phyloP scores from a whole-genome alignment of 2,113 vertebrate genomes.

The Lathamus discolor region DNA sequence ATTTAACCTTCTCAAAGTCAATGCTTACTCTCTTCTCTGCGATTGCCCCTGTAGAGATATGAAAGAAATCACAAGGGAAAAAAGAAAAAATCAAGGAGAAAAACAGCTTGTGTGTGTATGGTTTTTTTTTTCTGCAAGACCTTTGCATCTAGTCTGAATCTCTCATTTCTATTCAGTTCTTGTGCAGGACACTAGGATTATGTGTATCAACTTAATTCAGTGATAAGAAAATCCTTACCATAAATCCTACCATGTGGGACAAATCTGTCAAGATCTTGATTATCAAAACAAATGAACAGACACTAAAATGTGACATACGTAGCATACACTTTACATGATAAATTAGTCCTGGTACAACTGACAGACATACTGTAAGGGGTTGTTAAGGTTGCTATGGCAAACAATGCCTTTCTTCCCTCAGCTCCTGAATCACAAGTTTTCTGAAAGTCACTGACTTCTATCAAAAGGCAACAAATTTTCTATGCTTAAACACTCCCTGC shows the following conservation, averaged over 20 bases:
- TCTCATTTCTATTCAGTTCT: conserved; percentile 64
- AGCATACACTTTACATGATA: conserved; percentile 69
- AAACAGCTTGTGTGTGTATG: neutral
- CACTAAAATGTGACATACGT: conserved; percentile 68
- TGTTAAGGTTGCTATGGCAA: conserved; percentile 74
- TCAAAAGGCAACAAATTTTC: conserved; percentile 27
- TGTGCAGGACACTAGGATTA: conserved; percentile 46
- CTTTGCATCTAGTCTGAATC: conserved; percentile 11
- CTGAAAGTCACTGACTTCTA: conserved; percentile 12
- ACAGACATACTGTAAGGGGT: conserved; percentile 51
- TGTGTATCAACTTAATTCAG: conserved; percentile 58
- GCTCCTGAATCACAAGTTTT: conserved; percentile 35
- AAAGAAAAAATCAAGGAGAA: neutral
- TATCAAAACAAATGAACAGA: conserved; percentile 77
- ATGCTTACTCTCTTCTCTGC: neutral
- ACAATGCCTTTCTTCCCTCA: conserved; percentile 31
- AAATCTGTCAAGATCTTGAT: conserved; percentile 76
- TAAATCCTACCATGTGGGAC: conserved; percentile 73
- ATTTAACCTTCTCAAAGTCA: conserved; percentile 30
- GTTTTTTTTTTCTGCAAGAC: neutral
- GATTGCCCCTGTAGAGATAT: neutral
- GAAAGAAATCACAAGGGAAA: neutral
- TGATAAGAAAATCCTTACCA: conserved; percentile 73
- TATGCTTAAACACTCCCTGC: conserved; percentile 13
- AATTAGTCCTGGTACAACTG: conserved; percentile 66